Percentiles rank a stretch among this genome's conserved stretches.
phyloP scores from a whole-genome alignment of 2,888 invertebrate genomes.

The Clunio marinus region DNA sequence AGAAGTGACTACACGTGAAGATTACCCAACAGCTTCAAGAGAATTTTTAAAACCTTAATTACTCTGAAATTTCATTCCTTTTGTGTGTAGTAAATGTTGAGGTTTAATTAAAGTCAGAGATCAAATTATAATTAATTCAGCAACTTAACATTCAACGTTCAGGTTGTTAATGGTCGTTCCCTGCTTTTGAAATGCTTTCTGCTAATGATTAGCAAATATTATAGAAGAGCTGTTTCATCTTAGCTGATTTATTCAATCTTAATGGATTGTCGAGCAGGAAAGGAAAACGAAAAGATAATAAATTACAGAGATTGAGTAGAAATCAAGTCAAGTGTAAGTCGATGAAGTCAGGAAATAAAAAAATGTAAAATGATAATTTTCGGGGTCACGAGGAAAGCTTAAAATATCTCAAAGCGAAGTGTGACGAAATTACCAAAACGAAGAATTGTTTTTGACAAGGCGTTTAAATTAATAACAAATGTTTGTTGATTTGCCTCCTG shows the following conservation, averaged over 20 bases:
- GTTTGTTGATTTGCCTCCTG: too few relatives aligned
- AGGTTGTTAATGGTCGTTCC: not conserved
- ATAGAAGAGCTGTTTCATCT: not conserved
- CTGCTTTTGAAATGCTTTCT: not conserved
- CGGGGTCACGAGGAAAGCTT: not conserved
- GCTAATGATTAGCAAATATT: slow-evolving; percentile 14
- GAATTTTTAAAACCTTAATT: not conserved
- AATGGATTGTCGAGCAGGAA: not conserved
- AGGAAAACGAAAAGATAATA: not conserved
- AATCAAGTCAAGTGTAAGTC: slow-evolving; percentile 4
- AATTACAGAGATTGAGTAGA: slow-evolving; percentile 1
- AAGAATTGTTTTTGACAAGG: not conserved
- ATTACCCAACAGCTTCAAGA: not conserved
- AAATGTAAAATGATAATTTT: not conserved
- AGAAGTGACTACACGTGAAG: too few relatives aligned
- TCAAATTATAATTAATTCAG: slow-evolving; percentile 10
- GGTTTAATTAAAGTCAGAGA: slow-evolving; percentile 1
- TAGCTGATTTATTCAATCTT: slow-evolving; percentile 13
- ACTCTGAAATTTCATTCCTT: not conserved
- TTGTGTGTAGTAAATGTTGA: not conserved
- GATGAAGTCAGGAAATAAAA: not conserved
- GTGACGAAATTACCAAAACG: too few relatives aligned
- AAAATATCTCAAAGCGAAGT: too few relatives aligned
- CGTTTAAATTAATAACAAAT: too few relatives aligned
- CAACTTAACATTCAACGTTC: not conserved